These are phyloP conservation scores for Eupithecia exiguata DNA, from an alignment of 2,888 invertebrate genomes.

Conservation along the genomic window DNA sequence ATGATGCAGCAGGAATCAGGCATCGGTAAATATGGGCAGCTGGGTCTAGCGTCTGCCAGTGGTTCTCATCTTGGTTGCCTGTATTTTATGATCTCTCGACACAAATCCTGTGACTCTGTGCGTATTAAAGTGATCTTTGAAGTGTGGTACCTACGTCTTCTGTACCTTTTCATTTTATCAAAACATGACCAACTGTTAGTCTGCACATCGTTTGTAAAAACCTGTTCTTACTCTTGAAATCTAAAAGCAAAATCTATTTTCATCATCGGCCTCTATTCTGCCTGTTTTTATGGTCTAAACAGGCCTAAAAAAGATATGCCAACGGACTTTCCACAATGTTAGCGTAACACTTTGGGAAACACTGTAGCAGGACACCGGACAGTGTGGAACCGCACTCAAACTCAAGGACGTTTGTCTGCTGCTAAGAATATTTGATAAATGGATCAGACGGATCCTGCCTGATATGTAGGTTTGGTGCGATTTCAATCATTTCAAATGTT, in stretches of 20 bases:
- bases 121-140: not conserved
- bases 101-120: not conserved
- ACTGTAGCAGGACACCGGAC: constrained; percentile 25
- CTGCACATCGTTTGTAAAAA: not conserved
- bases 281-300: not conserved
- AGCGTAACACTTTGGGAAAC: constrained; percentile 1
- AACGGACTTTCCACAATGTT: not conserved
- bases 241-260: not conserved
- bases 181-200: not conserved
- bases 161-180: not conserved
- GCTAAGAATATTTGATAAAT: constrained; percentile 40
- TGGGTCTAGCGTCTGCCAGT: constrained; percentile 17
- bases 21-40: constrained; percentile 36
- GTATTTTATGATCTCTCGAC: not conserved
- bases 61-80: constrained; percentile 7
- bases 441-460: constrained; percentile 13
- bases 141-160: not conserved
- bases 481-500: constrained; percentile 27
- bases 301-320: not conserved
- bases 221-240: not conserved
- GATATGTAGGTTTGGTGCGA: constrained; percentile 8
- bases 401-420: constrained; percentile 31
- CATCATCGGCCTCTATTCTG: not conserved
- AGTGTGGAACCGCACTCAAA: constrained; percentile 37
- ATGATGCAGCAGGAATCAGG: constrained; percentile 68